Evolutionary conservation across 1,140 invertebrate species (phyloP), one percentile per base, ranked within the genome.

Genomic region (Neodiprion fabricii): DNA sequence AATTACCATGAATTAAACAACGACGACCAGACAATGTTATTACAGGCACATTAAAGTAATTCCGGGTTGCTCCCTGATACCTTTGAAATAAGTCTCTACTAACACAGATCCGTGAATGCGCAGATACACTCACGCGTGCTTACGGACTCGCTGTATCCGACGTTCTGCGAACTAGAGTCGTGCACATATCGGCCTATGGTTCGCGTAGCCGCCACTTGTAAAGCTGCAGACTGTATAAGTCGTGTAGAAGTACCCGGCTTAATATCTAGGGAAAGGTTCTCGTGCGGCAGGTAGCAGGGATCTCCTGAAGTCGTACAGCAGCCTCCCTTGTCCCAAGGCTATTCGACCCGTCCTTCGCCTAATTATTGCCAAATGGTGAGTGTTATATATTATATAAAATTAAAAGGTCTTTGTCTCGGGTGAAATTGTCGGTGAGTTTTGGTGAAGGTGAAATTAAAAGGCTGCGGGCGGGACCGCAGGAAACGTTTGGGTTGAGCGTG

Each of bases 1-100:
- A 78, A 83, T 83, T 82, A 81, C 76, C 75, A 79, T 82, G 78
- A 83, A 80, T 81, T 78, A 83, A 79, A 77, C 74, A 53, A 78
- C 74, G 71, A 72, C 71, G 70, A 76, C 76, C 78, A 77, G 78
- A 82, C 82, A 80, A 82, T 82, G 74, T 82, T 81, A 83, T 83
- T 82, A 82, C 75, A 76, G 74, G 74, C 80, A 79, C 75, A 78
- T 78, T 79, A 68, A 77, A 76, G 75, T 83, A 83, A 83, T 83
- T 77, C 76, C 68, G 76, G 79, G 80, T 79, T 80, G 73, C 74
- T 61, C n/a, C 53, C n/a, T 61, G 53, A 61, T 61, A 61, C 53
- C 53, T 61, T 61, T 14, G 53, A 17, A 61, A 61, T 61, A 61
- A 61, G n/a, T 61, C 53, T 17, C 11, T 61, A 61, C 53, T 40